These are phyloP conservation scores for Trichosurus vulpecula DNA, from an alignment of 2,797 vertebrate species.

Conservation along the genomic window DNA sequence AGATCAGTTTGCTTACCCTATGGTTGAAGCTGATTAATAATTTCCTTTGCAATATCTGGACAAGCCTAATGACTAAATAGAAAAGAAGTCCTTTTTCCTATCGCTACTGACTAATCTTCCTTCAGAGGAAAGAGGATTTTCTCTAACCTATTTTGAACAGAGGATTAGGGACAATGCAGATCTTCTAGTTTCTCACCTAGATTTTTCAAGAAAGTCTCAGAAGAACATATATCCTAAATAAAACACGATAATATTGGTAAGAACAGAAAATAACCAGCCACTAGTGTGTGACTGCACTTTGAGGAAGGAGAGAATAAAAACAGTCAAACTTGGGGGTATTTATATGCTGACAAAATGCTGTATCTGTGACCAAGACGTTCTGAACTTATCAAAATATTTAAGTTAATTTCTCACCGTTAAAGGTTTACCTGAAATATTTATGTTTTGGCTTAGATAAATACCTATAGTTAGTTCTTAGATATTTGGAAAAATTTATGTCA, in stretches of 20 bases:
- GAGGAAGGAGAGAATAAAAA: background rate
- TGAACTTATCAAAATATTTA: background rate
- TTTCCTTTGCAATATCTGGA: slow-evolving; percentile 64
- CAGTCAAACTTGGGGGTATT: background rate
- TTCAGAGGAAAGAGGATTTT: slow-evolving; percentile 87
- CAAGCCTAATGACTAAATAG: slow-evolving; percentile 33
- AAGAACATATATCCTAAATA: background rate
- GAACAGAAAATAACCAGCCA: background rate
- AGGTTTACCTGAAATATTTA: background rate
- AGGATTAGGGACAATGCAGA: slow-evolving; percentile 85
- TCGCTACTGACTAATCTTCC: slow-evolving; percentile 76
- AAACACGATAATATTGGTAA: background rate
- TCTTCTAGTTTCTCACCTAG: slow-evolving; percentile 72
- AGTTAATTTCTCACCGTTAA: background rate
- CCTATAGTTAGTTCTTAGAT: background rate
- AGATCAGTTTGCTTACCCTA: slow-evolving; percentile 5
- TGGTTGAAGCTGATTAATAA: slow-evolving; percentile 47
- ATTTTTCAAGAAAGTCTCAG: slow-evolving; percentile 49
- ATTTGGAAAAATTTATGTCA: background rate
- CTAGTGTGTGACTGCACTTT: background rate
- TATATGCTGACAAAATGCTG: background rate
- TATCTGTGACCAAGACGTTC: background rate
- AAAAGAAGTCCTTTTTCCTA: slow-evolving; percentile 72
- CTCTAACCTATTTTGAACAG: slow-evolving; percentile 84
- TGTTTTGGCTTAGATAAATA: background rate